phyloP scores from a whole-genome alignment of 2,113 vertebrate genomes.

The Vimba vimba region DNA sequence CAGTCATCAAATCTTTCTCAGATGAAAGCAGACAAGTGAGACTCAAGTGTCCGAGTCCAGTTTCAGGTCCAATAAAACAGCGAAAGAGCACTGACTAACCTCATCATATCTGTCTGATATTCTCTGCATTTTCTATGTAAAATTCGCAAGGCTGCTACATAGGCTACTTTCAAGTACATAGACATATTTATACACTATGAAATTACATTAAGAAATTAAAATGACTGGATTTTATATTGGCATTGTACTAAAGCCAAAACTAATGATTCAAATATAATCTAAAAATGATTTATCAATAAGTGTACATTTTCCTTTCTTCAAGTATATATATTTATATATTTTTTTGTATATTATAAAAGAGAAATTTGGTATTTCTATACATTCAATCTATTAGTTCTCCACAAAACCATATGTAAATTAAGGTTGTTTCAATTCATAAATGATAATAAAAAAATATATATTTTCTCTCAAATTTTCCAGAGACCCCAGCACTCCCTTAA shows the following conservation, averaged over 20 bases:
- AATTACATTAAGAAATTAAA: background rate
- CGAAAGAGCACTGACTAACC: background rate
- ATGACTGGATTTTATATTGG: no score
- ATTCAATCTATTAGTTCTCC: no score
- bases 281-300: no score
- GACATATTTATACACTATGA: background rate
- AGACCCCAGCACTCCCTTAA: background rate
- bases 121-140: background rate
- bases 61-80: background rate
- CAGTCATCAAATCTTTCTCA: slow-evolving; percentile 17
- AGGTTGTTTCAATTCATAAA: no score
- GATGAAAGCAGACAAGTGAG: slow-evolving; percentile 42
- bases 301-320: no score
- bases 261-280: no score
- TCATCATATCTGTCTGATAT: background rate
- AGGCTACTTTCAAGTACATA: background rate
- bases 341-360: no score
- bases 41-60: background rate
- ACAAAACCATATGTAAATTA: no score
- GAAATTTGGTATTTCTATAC: no score
- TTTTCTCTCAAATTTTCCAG: background rate
- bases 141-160: background rate
- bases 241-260: no score
- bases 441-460: no score
- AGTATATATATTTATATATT: no score